Evolutionary conservation across 2,113 vertebrate species (phyloP).

Genomic region (Sclerurus mexicanus): DNA sequence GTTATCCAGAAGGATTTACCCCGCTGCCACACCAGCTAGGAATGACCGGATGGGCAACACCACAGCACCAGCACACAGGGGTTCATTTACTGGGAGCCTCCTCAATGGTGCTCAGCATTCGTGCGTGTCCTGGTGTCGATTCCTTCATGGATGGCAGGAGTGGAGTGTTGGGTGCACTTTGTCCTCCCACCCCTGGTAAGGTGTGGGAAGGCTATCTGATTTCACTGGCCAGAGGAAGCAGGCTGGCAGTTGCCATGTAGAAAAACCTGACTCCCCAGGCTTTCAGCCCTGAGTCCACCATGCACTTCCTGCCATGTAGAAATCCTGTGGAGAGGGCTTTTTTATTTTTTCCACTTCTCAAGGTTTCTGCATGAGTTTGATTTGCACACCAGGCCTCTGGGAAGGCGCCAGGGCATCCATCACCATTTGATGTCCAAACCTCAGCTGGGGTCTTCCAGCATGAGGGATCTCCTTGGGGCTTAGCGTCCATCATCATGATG

Average conservation of each 20-base stretch:
- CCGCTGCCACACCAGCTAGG: background rate
- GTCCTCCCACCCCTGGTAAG: background rate
- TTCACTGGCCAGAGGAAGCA: background rate
- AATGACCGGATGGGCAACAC: fast-evolving
- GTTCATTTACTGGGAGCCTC: background rate
- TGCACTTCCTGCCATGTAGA: background rate
- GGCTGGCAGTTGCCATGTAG: fast-evolving
- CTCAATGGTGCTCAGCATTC: fast-evolving
- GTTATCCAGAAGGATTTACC: background rate
- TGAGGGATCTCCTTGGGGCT: background rate
- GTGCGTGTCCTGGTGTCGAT: fast-evolving
- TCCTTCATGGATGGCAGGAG: background rate
- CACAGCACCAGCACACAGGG: background rate
- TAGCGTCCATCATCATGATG: background rate
- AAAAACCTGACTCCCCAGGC: background rate
- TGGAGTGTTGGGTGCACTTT: background rate
- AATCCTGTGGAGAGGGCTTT: background rate
- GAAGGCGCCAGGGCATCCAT: background rate
- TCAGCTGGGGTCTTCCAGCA: constrained; percentile 20
- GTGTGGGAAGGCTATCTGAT: background rate
- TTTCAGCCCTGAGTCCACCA: background rate
- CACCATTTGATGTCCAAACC: background rate
- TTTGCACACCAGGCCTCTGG: constrained; percentile 24
- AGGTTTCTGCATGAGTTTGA: background rate
- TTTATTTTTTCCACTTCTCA: background rate